These are phyloP conservation scores for Spicauda simplicius DNA, from an alignment of 2,888 invertebrate genomes.

Conservation along the genomic window DNA sequence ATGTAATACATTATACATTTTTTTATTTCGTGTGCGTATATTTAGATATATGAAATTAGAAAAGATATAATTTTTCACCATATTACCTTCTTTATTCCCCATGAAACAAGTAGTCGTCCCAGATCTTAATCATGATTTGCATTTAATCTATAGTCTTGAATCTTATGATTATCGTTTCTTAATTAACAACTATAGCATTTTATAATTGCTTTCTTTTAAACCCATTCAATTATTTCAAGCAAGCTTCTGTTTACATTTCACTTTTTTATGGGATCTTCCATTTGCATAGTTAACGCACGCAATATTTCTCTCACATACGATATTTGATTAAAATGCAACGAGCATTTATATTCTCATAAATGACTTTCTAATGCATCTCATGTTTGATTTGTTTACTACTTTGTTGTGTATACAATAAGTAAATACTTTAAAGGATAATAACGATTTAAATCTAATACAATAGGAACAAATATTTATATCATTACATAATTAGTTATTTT, in stretches of 20 bases:
- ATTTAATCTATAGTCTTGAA: not conserved
- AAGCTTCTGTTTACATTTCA: not conserved
- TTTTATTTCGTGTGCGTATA: too few species aligned
- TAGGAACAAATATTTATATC: not conserved
- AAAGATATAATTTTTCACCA: too few species aligned
- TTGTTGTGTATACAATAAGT: constrained; percentile 5
- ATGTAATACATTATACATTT: too few species aligned
- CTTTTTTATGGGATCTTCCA: not conserved
- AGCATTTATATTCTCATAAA: constrained; percentile 20
- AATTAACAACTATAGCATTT: not conserved
- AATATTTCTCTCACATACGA: not conserved
- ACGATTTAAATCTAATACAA: not conserved
- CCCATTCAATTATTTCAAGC: not conserved
- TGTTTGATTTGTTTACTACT: constrained; percentile 13
- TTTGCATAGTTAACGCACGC: not conserved
- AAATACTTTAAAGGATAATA: not conserved
- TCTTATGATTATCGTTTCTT: not conserved
- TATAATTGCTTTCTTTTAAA: not conserved
- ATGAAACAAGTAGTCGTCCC: not conserved
- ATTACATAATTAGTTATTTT: not conserved
- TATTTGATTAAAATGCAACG: constrained; percentile 17
- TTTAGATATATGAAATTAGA: too few species aligned
- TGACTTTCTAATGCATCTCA: constrained; percentile 12
- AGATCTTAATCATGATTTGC: not conserved
- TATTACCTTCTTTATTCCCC: not conserved